Conservation (phyloP, 2,888 invertebrate genomes). For the Colostygia pectinataria region DNA sequence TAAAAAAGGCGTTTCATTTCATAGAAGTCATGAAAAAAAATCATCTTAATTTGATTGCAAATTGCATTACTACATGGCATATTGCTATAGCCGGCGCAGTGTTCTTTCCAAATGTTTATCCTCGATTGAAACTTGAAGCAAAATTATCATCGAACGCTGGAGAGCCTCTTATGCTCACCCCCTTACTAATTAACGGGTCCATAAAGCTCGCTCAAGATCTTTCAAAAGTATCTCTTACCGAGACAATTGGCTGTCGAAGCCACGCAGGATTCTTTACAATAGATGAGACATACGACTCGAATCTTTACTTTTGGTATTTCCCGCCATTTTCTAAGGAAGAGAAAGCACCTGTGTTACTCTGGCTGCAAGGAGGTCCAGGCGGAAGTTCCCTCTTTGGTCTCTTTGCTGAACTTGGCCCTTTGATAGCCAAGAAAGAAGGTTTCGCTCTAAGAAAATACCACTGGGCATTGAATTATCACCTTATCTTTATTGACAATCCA, state of each 20-base stretch:
- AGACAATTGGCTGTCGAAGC: constrained; percentile 70
- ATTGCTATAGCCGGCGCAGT: constrained; percentile 1
- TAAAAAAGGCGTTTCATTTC: too few species aligned
- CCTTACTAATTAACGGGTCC: constrained; percentile 78
- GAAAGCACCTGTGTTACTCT: constrained; percentile 76
- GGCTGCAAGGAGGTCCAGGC: constrained; percentile 85
- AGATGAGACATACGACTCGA: constrained; percentile 79
- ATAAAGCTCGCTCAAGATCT: constrained; percentile 71
- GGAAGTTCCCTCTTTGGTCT: constrained; percentile 80
- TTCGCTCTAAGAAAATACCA: constrained; percentile 71
- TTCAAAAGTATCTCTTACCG: constrained; percentile 60
- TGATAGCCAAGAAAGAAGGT: constrained; percentile 64
- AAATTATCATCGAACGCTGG: constrained; percentile 47
- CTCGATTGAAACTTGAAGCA: constrained; percentile 54
- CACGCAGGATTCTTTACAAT: constrained; percentile 85
- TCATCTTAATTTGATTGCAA: not conserved
- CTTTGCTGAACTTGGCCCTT: constrained; percentile 84
- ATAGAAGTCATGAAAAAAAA: constrained; percentile 7
- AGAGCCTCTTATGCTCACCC: constrained; percentile 82
- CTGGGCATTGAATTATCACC: constrained; percentile 83
- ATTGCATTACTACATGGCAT: not conserved
- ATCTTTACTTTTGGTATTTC: constrained; percentile 87
- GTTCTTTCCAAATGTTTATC: constrained; percentile 51
- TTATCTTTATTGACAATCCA: constrained; percentile 86
- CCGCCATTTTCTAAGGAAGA: constrained; percentile 70